Conservation (phyloP, 2,888 invertebrate genomes). For the Polietes domitor region DNA sequence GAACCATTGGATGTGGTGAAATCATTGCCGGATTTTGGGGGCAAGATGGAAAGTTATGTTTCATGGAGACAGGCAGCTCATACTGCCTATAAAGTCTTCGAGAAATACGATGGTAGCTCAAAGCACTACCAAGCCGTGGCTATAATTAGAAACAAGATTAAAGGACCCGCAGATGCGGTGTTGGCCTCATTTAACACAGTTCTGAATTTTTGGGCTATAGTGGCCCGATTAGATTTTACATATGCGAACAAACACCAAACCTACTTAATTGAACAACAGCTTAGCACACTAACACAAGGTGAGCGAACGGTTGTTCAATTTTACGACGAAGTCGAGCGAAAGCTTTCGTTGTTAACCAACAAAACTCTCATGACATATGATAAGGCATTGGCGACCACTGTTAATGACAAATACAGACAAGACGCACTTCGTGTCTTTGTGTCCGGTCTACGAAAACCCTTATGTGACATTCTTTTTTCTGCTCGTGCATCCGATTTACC, state of each 20-base stretch:
- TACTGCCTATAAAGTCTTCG: conserved; percentile 41
- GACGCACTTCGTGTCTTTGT: conserved; percentile 32
- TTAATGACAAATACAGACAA: conserved; percentile 15
- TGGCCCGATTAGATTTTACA: conserved; percentile 59
- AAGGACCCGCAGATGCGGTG: conserved; percentile 49
- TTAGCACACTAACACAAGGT: conserved; percentile 58
- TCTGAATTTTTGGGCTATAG: conserved; percentile 59
- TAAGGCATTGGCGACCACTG: background rate
- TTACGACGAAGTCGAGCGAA: conserved; percentile 59
- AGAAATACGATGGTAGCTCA: conserved; percentile 33
- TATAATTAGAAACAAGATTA: conserved; percentile 63
- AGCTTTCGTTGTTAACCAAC: conserved; percentile 45
- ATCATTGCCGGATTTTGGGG: conserved; percentile 29
- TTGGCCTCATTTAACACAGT: conserved; percentile 55
- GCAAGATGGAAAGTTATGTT: conserved; percentile 37
- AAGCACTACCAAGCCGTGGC: conserved; percentile 54
- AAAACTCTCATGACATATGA: conserved; percentile 21
- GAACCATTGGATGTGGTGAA: conserved; percentile 33
- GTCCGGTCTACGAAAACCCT: conserved; percentile 41
- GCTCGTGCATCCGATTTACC: conserved; percentile 49
- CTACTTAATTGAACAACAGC: conserved; percentile 59
- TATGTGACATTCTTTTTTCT: conserved; percentile 52
- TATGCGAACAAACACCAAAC: conserved; percentile 51
- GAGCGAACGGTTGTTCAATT: conserved; percentile 46
- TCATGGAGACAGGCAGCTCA: conserved; percentile 40